Evolutionary conservation across 2,113 vertebrate genomes (phyloP).

Genomic region (Myotis brandtii): DNA sequence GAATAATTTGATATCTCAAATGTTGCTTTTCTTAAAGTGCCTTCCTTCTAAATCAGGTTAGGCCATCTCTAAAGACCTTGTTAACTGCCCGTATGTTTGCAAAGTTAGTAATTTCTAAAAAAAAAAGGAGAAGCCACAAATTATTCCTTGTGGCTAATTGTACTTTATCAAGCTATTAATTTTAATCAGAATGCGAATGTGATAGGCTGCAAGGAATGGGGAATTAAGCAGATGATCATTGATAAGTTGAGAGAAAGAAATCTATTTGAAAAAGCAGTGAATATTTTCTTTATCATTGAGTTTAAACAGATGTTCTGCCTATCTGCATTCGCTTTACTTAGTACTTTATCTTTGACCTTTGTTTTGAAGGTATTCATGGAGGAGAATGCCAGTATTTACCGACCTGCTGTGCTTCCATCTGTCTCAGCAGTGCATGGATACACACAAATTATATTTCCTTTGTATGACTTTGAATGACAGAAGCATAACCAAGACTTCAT

Average conservation of each 20-base stretch:
- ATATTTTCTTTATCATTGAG: constrained; percentile 80
- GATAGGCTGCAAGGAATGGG: constrained; percentile 65
- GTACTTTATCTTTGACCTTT: constrained; percentile 88
- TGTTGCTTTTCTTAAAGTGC: background rate
- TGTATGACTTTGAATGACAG: constrained; percentile 88
- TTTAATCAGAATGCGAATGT: constrained; percentile 63
- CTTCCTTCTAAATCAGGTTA: background rate
- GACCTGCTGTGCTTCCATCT: constrained; percentile 91
- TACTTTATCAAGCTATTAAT: constrained; percentile 61
- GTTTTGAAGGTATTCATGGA: constrained; percentile 86
- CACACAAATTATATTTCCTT: constrained; percentile 87
- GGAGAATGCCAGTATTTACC: constrained; percentile 89
- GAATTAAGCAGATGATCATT: constrained; percentile 80
- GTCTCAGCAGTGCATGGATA: constrained; percentile 81
- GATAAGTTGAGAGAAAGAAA: constrained; percentile 77
- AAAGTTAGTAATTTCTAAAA: constrained; percentile 37
- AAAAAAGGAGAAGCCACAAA: constrained; percentile 47
- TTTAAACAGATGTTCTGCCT: constrained; percentile 87
- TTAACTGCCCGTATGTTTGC: constrained; percentile 33
- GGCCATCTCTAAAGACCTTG: background rate
- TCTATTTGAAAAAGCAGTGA: constrained; percentile 76
- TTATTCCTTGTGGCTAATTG: constrained; percentile 66
- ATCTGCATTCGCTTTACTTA: constrained; percentile 86
- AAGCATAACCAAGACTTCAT: constrained; percentile 82
- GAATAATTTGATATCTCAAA: background rate